Conservation (phyloP, 2,888 invertebrate species). For the Philereme transversata region DNA sequence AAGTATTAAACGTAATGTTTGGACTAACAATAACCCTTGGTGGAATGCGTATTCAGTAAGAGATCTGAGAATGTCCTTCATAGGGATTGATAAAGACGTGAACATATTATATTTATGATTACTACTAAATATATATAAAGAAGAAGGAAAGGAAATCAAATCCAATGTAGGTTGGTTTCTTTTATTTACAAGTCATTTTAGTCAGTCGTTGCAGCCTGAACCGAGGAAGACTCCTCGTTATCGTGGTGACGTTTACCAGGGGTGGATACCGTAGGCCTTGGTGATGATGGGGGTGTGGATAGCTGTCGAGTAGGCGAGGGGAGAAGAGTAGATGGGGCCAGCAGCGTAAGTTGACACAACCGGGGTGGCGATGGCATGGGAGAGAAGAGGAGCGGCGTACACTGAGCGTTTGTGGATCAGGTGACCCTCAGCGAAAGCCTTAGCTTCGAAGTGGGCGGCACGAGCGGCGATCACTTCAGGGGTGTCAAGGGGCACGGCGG, state of each 20-base stretch:
- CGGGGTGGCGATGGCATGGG: conserved; percentile 55
- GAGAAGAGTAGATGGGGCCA: conserved; percentile 54
- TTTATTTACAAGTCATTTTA: conserved; percentile 58
- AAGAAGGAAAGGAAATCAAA: conserved; percentile 3
- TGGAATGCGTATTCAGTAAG: too few species aligned
- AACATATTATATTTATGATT: too few species aligned
- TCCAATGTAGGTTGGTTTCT: conserved; percentile 18
- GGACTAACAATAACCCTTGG: too few species aligned
- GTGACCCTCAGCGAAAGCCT: conserved; percentile 64
- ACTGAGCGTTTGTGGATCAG: conserved; percentile 72
- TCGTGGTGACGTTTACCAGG: conserved; percentile 64
- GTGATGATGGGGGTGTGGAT: conserved; percentile 56
- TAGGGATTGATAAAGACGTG: too few species aligned
- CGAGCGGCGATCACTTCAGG: conserved; percentile 72
- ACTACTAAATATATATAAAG: too few species aligned
- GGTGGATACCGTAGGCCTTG: conserved; percentile 66
- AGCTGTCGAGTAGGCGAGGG: conserved; percentile 53
- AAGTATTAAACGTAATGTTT: too few species aligned
- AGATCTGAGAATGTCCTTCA: too few species aligned
- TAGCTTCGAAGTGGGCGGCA: conserved; percentile 69
- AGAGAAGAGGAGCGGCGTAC: conserved; percentile 51
- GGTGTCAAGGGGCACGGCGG: conserved; percentile 66
- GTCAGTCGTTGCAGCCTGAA: conserved; percentile 63
- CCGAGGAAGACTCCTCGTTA: conserved; percentile 57
- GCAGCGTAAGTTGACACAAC: conserved; percentile 56